Base-by-base conservation (phyloP, 2,113 vertebrate species). In the Kobus ellipsiprymnus region DNA sequence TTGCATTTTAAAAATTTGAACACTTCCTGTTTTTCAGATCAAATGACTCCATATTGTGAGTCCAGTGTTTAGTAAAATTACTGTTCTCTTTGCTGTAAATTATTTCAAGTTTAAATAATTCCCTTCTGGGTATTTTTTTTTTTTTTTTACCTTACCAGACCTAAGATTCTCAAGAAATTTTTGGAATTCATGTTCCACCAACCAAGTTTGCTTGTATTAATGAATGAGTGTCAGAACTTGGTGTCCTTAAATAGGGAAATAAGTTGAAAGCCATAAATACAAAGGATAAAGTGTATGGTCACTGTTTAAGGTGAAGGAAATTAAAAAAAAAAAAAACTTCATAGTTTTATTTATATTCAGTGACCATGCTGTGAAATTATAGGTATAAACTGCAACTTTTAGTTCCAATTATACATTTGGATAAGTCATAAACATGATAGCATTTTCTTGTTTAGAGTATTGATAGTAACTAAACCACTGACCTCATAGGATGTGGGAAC, bases 311-410 rank as follows among this genome's bases (percentile, higher is more conserved):
- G 25, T 94, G 19, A 87, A 85, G 50, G 95, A 97, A 91, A 77
- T 92, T 40, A 40, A 40, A 40, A 52, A 55, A 15, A 10, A 78
- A 92, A 95, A 92, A 95, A 95, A 50, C 25, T 84, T 27, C 52
- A 1, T 93, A 87, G 36, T 40, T 93, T 91, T 88, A 71, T 90
- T 94, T 97, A 80, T 89, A 71, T 91, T 89, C 48, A 80, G n/a
- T 96, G 67, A 95, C 82, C 23, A 21, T 90, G 59, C 85, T 96
- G 33, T 92, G 57, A 94, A 96, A 57, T 95, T 87, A n/a, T 40
- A 80, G 40, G 60, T 91, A 16, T 96, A 91, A 92, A 90, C 36
- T 95, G 96, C 16, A 92, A n/a, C 9, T 88, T 98, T 95, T 92
- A 91, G 46, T 95, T 89, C 17, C 57, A 94, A 0, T 94, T 95